phyloP scores from a whole-genome alignment of 2,797 vertebrate genomes.

The Cyclura pinguis region DNA sequence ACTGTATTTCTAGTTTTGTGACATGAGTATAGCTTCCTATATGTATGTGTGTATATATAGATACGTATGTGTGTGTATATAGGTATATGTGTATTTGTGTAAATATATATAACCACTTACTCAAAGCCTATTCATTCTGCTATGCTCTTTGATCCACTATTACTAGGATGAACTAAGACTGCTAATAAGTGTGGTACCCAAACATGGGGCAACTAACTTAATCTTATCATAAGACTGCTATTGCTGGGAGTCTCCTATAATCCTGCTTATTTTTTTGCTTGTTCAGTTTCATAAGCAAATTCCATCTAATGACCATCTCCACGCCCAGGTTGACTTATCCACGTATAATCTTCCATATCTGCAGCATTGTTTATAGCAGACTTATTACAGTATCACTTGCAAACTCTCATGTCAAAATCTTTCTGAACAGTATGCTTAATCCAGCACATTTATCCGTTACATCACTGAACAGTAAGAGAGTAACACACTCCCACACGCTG shows the following conservation, averaged over 20 bases:
- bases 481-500: background rate
- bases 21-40: constrained; percentile 14
- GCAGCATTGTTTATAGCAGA: background rate
- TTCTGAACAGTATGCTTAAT: background rate
- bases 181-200: constrained; percentile 15
- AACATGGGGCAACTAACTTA: constrained; percentile 42
- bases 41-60: too few species aligned
- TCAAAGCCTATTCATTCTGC: background rate
- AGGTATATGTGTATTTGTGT: too few species aligned
- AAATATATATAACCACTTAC: background rate
- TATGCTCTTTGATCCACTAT: background rate
- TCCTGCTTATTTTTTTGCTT: background rate
- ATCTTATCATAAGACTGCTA: background rate
- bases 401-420: background rate
- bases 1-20: background rate
- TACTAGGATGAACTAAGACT: fast-evolving
- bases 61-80: too few species aligned
- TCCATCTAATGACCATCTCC: fast-evolving
- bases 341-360: background rate
- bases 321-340: background rate
- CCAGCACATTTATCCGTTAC: background rate
- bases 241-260: background rate
- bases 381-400: background rate
- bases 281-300: background rate
- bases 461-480: background rate